Base-by-base conservation (phyloP, 2,797 vertebrate genomes). In the Sciurus carolinensis region DNA sequence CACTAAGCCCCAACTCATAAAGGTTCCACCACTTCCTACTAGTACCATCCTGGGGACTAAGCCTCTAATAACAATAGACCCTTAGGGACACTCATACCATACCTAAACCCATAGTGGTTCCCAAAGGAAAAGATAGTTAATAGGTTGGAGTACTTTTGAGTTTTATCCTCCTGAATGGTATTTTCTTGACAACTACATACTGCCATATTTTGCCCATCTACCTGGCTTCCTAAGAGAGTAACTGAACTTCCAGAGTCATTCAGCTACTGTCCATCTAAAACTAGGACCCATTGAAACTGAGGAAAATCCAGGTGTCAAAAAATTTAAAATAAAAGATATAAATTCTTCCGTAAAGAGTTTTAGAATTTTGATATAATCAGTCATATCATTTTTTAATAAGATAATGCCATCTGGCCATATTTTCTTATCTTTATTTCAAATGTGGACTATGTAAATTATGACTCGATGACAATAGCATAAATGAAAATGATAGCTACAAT, bases 241-340 rank as follows among this genome's bases (percentile, higher is more conserved):
- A 90, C 2, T 82, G 39, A 90, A 92, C n/a, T 92, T 52, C 14
- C 5, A 62, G 33, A 62, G 4, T 69, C 47, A 75, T 10, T 42
- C 14, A 89, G 17, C 17, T 81, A 59, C 36, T 95, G 84, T 57
- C 15, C 28, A 5, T 86, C 44, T 83, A 81, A 89, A 75, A 52
- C 52, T 42, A 83, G 36, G 69, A 93, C 57, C 72, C 24, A 26
- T 67, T 33, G 93, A 77, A 86, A 75, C 4, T 59, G 39, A 95
- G 69, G 87, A 96, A 93, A 82, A 69, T 72, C 7, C 24, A 52
- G 24, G 42, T 75, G 17, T 94, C 30, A 89, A 57, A 90, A 87
- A 89, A 97, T 33, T 62, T 96, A 90, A 95, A 95, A 95, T 92
- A 76, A 88, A 92, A 69, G 15, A 52, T 88, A 84, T n/a, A 82